A percentile compares a stretch with the other conserved stretches of the same genome.
Evolutionary conservation across 2,113 vertebrate genomes (phyloP).

Genomic region (Ciconia boyciana): DNA sequence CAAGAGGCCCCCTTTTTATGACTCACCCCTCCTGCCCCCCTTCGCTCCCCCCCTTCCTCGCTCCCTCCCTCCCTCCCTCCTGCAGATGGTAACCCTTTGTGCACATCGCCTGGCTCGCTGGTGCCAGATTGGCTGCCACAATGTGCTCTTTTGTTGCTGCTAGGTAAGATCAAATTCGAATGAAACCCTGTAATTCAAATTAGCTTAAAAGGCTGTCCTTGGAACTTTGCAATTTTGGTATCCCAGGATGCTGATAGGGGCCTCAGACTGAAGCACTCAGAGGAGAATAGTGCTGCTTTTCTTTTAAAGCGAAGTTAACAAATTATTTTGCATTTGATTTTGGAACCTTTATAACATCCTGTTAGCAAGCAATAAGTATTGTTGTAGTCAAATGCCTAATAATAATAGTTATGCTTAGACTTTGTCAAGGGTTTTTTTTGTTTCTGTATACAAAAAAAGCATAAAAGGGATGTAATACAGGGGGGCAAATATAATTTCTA

Average conservation of each 20-base stretch:
- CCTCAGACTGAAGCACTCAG: neutral
- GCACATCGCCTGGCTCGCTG: neutral
- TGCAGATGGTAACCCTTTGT: neutral
- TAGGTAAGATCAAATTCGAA: neutral
- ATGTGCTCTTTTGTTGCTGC: neutral
- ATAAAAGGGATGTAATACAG: neutral
- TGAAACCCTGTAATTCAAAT: neutral
- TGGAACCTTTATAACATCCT: neutral
- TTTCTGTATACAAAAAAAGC: neutral
- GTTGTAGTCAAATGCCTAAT: neutral
- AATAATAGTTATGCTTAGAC: neutral
- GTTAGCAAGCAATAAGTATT: neutral
- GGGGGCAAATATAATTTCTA: neutral
- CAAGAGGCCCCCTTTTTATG: slow-evolving; percentile 28
- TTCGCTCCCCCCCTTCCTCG: neutral
- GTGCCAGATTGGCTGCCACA: neutral
- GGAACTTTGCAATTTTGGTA: neutral
- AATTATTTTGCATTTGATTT: neutral
- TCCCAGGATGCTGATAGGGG: neutral
- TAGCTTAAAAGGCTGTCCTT: neutral
- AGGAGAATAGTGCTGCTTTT: neutral
- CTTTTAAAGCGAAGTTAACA: neutral
- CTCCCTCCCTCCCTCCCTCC: neutral
- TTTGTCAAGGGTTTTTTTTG: neutral
- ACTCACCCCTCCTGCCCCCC: neutral